These are phyloP conservation scores for Andricus curvator DNA, from an alignment of 2,888 invertebrate genomes.

Conservation along the genomic window DNA sequence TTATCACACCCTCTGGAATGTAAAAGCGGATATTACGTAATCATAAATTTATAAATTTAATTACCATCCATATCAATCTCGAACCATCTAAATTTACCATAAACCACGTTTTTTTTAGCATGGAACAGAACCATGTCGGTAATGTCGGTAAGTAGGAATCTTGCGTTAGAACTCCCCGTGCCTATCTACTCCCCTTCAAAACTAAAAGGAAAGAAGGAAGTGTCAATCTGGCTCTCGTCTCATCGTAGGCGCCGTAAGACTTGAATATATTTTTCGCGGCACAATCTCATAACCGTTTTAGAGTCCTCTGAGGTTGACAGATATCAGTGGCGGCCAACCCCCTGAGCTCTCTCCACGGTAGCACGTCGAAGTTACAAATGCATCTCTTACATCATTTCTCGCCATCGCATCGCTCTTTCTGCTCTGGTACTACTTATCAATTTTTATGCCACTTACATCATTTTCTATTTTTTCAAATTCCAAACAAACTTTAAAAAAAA, in stretches of 20 bases:
- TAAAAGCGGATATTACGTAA: no score
- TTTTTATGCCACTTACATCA: neutral
- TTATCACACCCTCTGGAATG: no score
- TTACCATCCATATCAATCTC: no score
- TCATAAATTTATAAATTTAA: no score
- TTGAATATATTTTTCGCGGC: constrained; percentile 61
- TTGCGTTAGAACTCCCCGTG: no score
- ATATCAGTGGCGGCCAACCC: constrained; percentile 52
- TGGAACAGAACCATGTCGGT: no score
- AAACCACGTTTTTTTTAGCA: no score
- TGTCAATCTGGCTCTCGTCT: constrained; percentile 19
- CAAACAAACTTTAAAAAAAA: neutral
- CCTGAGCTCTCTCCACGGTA: constrained; percentile 47
- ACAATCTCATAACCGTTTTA: constrained; percentile 64
- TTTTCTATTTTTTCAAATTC: neutral
- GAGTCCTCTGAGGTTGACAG: constrained; percentile 57
- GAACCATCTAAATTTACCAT: no score
- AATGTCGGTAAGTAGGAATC: no score
- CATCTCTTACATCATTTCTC: constrained; percentile 67
- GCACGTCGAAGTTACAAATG: constrained; percentile 64
- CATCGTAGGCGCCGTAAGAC: constrained; percentile 48
- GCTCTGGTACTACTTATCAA: constrained; percentile 37
- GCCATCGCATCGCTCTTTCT: constrained; percentile 45
- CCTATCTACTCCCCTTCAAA: neutral
- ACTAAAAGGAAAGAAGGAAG: neutral